These are phyloP conservation scores for Galago senegalensis DNA, from an alignment of 2,797 vertebrate species.

Conservation along the genomic window DNA sequence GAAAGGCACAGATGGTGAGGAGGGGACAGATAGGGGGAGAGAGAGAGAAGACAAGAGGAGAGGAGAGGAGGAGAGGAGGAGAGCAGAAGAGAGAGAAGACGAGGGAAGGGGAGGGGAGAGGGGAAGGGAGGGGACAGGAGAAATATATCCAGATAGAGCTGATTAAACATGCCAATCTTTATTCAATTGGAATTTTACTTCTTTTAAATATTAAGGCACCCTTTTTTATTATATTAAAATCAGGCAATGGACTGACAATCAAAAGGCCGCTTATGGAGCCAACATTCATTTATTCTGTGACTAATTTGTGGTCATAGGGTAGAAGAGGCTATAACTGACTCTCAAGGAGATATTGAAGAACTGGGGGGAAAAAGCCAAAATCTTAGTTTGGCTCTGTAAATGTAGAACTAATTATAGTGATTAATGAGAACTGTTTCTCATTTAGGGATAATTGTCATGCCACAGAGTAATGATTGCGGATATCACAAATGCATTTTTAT, in stretches of 20 bases:
- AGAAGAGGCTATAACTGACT: not conserved
- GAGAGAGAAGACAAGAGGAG: too few relatives aligned
- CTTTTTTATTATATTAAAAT: not conserved
- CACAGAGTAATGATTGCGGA: slow-evolving; percentile 16
- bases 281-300: not conserved
- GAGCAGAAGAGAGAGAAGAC: not conserved
- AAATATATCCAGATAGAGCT: not conserved
- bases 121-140: not conserved
- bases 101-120: too few relatives aligned
- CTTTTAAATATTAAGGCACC: not conserved
- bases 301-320: not conserved
- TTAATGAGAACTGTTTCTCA: slow-evolving; percentile 56
- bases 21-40: not conserved
- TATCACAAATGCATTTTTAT: slow-evolving; percentile 15
- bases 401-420: slow-evolving; percentile 26
- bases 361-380: not conserved
- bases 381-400: not conserved
- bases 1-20: not conserved
- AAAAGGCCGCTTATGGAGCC: not conserved
- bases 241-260: not conserved
- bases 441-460: slow-evolving; percentile 14
- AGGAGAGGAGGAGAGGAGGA: too few relatives aligned
- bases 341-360: slow-evolving; percentile 21
- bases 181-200: not conserved
- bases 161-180: not conserved